phyloP scores from a whole-genome alignment of 2,888 invertebrate species.

The Germaria angustata region DNA sequence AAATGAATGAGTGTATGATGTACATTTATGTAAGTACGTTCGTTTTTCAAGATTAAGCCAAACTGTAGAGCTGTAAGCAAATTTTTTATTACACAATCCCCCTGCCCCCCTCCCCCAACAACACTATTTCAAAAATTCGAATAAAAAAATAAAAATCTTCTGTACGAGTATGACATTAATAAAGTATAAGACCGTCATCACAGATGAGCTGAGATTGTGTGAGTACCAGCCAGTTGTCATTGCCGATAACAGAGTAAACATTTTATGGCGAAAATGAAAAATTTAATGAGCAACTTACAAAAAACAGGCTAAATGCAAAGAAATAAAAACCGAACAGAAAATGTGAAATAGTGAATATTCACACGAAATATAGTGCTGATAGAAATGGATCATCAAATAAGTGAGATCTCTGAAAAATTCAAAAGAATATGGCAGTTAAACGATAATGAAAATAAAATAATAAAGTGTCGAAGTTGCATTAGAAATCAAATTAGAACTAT shows the following conservation, averaged over 20 bases:
- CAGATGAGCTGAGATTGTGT: constrained; percentile 21
- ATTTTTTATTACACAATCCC: neutral
- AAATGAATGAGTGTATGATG: neutral
- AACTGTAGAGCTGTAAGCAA: constrained; percentile 7
- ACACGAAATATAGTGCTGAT: no score
- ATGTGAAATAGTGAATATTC: no score
- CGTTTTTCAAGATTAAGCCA: neutral
- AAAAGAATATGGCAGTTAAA: no score
- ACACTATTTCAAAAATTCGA: no score
- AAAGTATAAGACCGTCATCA: constrained; percentile 11
- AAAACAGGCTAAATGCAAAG: constrained; percentile 22
- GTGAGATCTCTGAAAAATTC: no score
- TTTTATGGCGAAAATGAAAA: neutral
- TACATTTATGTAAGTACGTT: neutral
- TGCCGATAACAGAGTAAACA: neutral
- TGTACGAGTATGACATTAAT: constrained; percentile 31
- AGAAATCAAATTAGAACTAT: no score
- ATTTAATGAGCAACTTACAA: neutral
- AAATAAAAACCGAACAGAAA: constrained; percentile 12
- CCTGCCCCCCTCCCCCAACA: no score
- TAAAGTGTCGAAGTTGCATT: no score
- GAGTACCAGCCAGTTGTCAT: neutral
- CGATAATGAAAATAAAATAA: no score
- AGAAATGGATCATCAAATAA: no score
- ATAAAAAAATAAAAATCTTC: neutral